Evolutionary conservation across 2,113 vertebrate genomes (phyloP), one percentile per base, ranked within the genome.

Genomic region (Centropus bengalensis): DNA sequence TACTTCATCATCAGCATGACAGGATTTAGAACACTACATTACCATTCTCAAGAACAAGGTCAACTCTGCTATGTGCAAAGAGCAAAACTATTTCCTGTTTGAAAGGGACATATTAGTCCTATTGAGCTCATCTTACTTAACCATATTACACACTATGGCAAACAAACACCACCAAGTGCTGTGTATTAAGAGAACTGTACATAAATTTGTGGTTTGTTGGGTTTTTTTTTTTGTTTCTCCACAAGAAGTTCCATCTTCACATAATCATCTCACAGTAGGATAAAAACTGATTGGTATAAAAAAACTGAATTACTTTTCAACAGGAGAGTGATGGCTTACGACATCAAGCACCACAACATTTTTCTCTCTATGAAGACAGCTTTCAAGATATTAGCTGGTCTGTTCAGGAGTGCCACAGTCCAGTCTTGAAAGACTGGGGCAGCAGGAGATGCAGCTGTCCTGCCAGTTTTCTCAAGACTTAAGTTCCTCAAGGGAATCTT

Each of bases 401-500:
- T 97, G 93, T 97, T 98, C 96, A 97, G 94, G 91, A 96, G 95
- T 91, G 68, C 94, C 94, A 89, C 96, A 96, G 84, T 97, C 97
- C 96, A 96, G 84, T 97, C 97, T 97, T 98, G 95, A 95, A 98
- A 97, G 94, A 89, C 83, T 92, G 82, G 18, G 76, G 66, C 86
- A 95, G 94, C 64, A 94, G 93, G 71, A 97, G 94, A 94, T 62
- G 94, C 97, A 99, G 98, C 97, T 98, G 97, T 98, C 98, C 97
- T 96, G 95, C 97, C 98, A 98, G 85, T 98, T 98, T 98, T 97
- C 95, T 88, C 71, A 24, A 45, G 44, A 88, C 92, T 95, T 98
- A 98, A 98, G 98, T 98, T 98, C 68, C 64, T 82, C 44, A 73
- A 97, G 91, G 96, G 98, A 94, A 52, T 18, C 32, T n/a, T 86